A percentile compares a stretch with the other conserved stretches of the same genome.
Evolutionary conservation across 2,888 invertebrate genomes (phyloP).

Genomic region (Hypomecis atomaria): DNA sequence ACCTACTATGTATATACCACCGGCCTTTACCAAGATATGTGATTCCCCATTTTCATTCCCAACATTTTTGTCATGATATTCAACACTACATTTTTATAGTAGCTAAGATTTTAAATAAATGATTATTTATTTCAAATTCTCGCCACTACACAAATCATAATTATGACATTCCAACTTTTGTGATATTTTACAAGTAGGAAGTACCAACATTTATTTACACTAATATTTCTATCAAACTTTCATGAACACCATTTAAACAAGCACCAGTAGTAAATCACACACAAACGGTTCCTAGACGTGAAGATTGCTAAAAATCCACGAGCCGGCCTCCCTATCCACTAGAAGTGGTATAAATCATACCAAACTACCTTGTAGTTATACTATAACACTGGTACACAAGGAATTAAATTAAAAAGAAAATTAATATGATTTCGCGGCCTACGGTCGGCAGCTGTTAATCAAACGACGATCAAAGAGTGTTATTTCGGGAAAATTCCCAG

Average conservation of each 20-base stretch:
- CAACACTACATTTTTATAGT: too few species aligned
- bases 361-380: conserved; percentile 65
- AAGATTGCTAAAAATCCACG: conserved; percentile 50
- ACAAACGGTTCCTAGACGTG: conserved; percentile 44
- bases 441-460: conserved; percentile 77
- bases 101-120: too few species aligned
- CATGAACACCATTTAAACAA: conserved; percentile 23
- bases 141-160: conserved; percentile 8
- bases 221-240: conserved; percentile 27
- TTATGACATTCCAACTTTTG: conserved; percentile 4
- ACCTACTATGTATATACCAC: too few species aligned
- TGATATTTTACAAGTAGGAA: background rate
- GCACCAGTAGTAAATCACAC: conserved; percentile 47
- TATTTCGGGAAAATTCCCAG: conserved; percentile 79
- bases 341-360: conserved; percentile 62
- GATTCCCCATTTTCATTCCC: too few species aligned
- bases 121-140: background rate
- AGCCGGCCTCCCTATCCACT: conserved; percentile 48
- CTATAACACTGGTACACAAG: conserved; percentile 49
- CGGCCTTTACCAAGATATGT: too few species aligned
- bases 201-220: conserved; percentile 18
- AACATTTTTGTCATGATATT: too few species aligned
- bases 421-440: conserved; percentile 77
- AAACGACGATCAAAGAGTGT: conserved; percentile 77
- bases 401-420: conserved; percentile 76